Conservation (phyloP, 2,113 vertebrate species). For the Rhineura floridana region DNA sequence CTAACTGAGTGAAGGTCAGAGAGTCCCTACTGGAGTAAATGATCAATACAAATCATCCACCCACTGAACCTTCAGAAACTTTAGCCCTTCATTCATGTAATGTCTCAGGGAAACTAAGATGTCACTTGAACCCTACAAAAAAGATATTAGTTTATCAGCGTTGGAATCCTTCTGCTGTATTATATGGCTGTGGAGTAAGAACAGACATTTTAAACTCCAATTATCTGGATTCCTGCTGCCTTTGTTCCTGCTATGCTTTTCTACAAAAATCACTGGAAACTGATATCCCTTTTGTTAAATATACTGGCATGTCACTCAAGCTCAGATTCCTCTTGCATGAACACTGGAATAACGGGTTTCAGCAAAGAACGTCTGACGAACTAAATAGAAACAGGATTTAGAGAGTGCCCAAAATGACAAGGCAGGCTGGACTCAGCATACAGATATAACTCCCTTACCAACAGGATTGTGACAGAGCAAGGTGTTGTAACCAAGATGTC, state of each 20-base stretch:
- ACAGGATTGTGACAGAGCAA: background rate
- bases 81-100: slow-evolving; percentile 47
- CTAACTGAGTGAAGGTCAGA: slow-evolving; percentile 31
- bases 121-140: slow-evolving; percentile 52
- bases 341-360: background rate
- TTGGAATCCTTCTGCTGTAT: slow-evolving; percentile 33
- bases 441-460: background rate
- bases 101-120: slow-evolving; percentile 53
- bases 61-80: slow-evolving; percentile 41
- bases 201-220: slow-evolving; percentile 63
- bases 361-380: background rate
- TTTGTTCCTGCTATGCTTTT: slow-evolving; percentile 64
- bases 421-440: background rate
- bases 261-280: slow-evolving; percentile 57
- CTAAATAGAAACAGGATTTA: background rate
- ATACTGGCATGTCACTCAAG: slow-evolving; percentile 9
- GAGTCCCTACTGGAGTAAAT: slow-evolving; percentile 43
- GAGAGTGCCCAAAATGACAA: slow-evolving; percentile 34
- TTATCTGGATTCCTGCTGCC: slow-evolving; percentile 62
- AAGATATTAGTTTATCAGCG: slow-evolving; percentile 46
- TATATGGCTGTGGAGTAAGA: slow-evolving; percentile 54
- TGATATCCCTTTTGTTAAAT: slow-evolving; percentile 53
- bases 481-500: background rate
- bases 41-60: slow-evolving; percentile 51
- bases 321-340: background rate